phyloP scores from a whole-genome alignment of 1,140 invertebrate genomes.

The Paraescarpia echinospica region DNA sequence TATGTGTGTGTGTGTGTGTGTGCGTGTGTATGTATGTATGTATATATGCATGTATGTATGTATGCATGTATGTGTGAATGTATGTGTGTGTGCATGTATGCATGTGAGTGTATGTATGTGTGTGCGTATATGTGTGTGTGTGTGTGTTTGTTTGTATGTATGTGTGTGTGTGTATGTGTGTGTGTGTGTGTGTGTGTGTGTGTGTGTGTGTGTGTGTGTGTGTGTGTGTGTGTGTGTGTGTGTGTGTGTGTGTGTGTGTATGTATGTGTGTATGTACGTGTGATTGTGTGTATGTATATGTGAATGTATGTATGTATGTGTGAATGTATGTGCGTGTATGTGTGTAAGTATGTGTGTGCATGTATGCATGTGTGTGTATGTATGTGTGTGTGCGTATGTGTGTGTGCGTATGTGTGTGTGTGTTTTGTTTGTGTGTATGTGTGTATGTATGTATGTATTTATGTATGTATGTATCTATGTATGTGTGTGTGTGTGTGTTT shows the following conservation, averaged over 20 bases:
- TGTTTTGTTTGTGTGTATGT: not conserved
- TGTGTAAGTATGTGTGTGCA: not conserved
- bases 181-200: not conserved
- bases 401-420: not conserved
- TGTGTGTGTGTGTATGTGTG: not conserved
- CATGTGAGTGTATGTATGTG: not conserved
- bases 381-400: not conserved
- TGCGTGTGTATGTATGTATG: too few relatives aligned
- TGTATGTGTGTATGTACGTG: not conserved
- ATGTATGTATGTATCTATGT: not conserved
- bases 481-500: not conserved
- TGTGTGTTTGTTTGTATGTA: not conserved
- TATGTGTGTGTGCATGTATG: not conserved
- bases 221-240: not conserved
- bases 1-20: too few relatives aligned
- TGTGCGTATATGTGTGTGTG: not conserved
- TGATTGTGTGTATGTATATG: not conserved
- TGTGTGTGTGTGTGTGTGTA: not conserved
- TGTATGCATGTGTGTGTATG: not conserved
- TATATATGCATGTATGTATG: too few relatives aligned
- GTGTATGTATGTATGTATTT: not conserved
- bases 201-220: not conserved
- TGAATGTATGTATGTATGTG: not conserved
- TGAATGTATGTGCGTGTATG: not conserved
- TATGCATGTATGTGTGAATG: not conserved